Evolutionary conservation across 2,113 vertebrate genomes (phyloP).

Genomic region (Rafetus swinhoei): DNA sequence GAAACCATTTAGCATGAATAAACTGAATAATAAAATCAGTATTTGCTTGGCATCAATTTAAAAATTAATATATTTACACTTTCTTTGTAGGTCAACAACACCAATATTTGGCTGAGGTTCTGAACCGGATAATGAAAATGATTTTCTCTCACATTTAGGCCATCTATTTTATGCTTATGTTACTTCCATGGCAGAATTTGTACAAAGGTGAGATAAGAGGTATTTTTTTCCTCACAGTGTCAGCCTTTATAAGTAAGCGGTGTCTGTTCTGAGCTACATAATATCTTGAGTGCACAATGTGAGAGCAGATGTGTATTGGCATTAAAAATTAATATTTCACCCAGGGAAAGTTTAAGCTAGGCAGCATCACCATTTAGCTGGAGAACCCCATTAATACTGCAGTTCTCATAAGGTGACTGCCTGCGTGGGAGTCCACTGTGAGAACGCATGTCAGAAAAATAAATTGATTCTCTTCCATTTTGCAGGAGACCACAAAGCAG

Average conservation of each 20-base stretch:
- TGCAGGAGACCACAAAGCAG: background rate
- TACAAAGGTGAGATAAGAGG: background rate
- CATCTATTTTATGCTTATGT: constrained; percentile 30
- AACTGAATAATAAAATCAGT: constrained; percentile 6
- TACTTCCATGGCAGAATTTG: constrained; percentile 4
- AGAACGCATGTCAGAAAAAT: background rate
- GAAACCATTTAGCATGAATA: background rate
- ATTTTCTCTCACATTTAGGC: constrained; percentile 38
- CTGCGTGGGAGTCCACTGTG: constrained; percentile 16
- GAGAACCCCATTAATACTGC: constrained; percentile 20
- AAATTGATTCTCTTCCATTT: background rate
- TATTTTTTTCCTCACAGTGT: background rate
- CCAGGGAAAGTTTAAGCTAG: constrained; percentile 2
- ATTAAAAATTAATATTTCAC: constrained; percentile 50
- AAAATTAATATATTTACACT: constrained; percentile 61
- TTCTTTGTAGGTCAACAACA: constrained; percentile 45
- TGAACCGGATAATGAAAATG: constrained; percentile 54
- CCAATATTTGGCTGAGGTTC: constrained; percentile 57
- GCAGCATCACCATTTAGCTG: background rate
- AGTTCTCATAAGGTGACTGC: background rate
- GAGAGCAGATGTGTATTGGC: background rate
- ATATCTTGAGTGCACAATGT: background rate
- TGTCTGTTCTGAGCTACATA: constrained; percentile 18
- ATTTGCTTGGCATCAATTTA: constrained; percentile 31
- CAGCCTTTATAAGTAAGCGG: background rate